Evolutionary conservation across 2,888 invertebrate genomes (phyloP).

Genomic region (Cheilosia urbana): DNA sequence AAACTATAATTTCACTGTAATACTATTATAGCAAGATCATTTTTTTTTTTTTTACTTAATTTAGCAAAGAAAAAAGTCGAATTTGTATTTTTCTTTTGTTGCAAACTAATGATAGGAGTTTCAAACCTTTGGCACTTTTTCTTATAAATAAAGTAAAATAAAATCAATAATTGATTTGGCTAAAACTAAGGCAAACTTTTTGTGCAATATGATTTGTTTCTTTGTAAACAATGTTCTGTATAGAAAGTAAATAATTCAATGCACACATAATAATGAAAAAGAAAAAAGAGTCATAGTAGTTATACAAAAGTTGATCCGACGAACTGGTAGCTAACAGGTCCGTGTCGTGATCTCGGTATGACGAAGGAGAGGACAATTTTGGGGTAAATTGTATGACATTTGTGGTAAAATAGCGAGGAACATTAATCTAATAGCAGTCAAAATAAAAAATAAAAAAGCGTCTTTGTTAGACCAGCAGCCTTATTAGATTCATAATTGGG

Average conservation of each 20-base stretch:
- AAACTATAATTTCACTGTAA: slow-evolving; percentile 67
- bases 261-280: no score
- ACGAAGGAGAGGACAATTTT: no score
- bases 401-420: no score
- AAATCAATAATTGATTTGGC: slow-evolving; percentile 52
- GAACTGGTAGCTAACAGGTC: no score
- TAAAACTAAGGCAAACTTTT: slow-evolving; percentile 28
- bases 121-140: slow-evolving; percentile 76
- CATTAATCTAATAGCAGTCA: no score
- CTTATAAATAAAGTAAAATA: slow-evolving; percentile 43
- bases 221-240: neutral
- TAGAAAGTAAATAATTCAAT: neutral
- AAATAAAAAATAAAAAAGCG: no score
- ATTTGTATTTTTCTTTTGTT: slow-evolving; percentile 12
- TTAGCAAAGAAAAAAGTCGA: slow-evolving; percentile 2
- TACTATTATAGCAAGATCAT: slow-evolving; percentile 61
- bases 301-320: no score
- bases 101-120: slow-evolving; percentile 68
- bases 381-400: no score
- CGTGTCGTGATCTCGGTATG: no score
- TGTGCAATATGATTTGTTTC: slow-evolving; percentile 15
- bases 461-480: no score
- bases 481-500: no score
- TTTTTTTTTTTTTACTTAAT: slow-evolving; percentile 5
- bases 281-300: no score